Percentiles rank a stretch among this genome's conserved stretches.
These are phyloP conservation scores for Dicycla oo DNA, from an alignment of 2,888 invertebrate genomes.

Conservation along the genomic window DNA sequence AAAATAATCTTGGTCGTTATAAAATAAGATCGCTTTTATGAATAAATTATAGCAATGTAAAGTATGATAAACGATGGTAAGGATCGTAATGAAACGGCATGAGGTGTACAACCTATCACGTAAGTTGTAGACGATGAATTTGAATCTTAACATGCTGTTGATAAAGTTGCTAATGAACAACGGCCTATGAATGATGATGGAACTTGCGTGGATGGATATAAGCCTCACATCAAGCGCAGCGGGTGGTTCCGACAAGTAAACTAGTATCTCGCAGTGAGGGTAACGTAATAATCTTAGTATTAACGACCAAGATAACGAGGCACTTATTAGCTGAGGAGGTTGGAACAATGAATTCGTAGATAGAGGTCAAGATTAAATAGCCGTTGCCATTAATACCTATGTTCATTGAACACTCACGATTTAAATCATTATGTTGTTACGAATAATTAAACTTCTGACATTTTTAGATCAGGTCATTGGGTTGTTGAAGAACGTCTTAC, in stretches of 20 bases:
- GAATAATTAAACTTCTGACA: constrained; percentile 87
- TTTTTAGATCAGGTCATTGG: constrained; percentile 80
- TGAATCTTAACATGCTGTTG: constrained; percentile 65
- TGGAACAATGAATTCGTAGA: constrained; percentile 47
- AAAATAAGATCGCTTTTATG: constrained; percentile 85
- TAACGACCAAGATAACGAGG: constrained; percentile 81
- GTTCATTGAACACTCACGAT: constrained; percentile 87
- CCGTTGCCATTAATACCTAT: constrained; percentile 77
- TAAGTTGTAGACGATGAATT: constrained; percentile 65
- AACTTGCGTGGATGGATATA: constrained; percentile 79
- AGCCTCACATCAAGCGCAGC: constrained; percentile 88
- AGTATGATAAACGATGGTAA: constrained; percentile 89
- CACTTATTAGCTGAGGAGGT: constrained; percentile 66
- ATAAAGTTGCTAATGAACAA: constrained; percentile 72
- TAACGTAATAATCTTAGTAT: constrained; percentile 88
- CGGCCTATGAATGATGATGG: constrained; percentile 70
- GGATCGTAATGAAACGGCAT: constrained; percentile 87
- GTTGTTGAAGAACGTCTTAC: constrained; percentile 48
- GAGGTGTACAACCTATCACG: constrained; percentile 79
- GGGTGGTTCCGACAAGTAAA: constrained; percentile 87
- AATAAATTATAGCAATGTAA: constrained; percentile 90
- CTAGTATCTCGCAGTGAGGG: constrained; percentile 85
- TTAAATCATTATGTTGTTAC: constrained; percentile 87
- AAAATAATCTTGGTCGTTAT: constrained; percentile 84
- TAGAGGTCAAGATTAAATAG: constrained; percentile 74